Evolutionary conservation across 1,140 invertebrate genomes (phyloP).

Genomic region (Drosophila saltans): DNA sequence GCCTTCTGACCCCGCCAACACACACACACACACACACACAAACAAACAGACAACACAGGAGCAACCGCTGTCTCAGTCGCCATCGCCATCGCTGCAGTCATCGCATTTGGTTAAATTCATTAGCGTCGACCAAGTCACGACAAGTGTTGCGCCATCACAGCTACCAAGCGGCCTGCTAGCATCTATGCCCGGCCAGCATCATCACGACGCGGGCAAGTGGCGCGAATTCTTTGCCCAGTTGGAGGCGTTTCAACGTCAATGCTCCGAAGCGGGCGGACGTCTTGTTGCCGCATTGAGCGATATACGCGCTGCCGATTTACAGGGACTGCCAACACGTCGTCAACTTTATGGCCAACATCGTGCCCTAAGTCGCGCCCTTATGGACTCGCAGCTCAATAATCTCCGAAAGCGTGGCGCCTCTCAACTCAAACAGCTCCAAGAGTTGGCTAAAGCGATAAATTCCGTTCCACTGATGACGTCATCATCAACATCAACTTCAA

Average conservation of each 20-base stretch:
- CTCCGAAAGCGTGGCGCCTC: slow-evolving; percentile 84
- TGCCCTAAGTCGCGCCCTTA: slow-evolving; percentile 83
- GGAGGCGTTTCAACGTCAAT: slow-evolving; percentile 84
- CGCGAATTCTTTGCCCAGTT: slow-evolving; percentile 86
- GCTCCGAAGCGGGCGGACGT: slow-evolving; percentile 84
- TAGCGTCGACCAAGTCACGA: slow-evolving; percentile 83
- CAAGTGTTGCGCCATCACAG: slow-evolving; percentile 82
- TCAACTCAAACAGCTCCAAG: slow-evolving; percentile 84
- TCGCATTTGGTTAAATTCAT: slow-evolving; percentile 81
- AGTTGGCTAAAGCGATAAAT: slow-evolving; percentile 79
- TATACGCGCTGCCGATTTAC: slow-evolving; percentile 83
- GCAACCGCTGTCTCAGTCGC: slow-evolving; percentile 18
- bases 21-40: background rate
- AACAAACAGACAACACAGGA: slow-evolving; percentile 30
- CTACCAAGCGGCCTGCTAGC: slow-evolving; percentile 75
- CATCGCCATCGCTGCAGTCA: slow-evolving; percentile 26
- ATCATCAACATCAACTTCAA: slow-evolving; percentile 20
- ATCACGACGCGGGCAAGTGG: slow-evolving; percentile 86
- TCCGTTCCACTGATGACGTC: slow-evolving; percentile 20
- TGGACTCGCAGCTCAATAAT: slow-evolving; percentile 84
- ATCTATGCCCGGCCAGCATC: slow-evolving; percentile 83
- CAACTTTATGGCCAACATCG: slow-evolving; percentile 85
- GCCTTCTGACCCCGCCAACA: slow-evolving; percentile 40
- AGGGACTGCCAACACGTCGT: slow-evolving; percentile 83
- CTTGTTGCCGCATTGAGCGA: slow-evolving; percentile 84